Evolutionary conservation across 2,797 vertebrate genomes (phyloP).

Genomic region (Cryptoblepharus egeriae): DNA sequence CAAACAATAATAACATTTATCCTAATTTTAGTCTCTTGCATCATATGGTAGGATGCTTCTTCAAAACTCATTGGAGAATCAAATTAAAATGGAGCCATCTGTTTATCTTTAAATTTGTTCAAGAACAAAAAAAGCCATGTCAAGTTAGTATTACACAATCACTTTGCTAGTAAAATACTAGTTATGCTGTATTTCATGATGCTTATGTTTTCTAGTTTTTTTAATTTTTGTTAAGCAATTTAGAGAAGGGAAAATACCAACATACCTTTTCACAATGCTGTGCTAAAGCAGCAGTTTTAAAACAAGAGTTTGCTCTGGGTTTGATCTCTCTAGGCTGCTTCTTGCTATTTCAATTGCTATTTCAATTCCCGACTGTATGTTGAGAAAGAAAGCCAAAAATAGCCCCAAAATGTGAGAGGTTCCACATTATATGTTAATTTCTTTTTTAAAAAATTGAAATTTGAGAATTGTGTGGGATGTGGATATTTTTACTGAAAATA

Average conservation of each 20-base stretch:
- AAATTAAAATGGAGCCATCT: constrained; percentile 65
- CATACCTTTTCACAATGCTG: constrained; percentile 37
- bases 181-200: constrained; percentile 17
- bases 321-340: constrained; percentile 33
- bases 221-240: constrained; percentile 29
- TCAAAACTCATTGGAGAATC: constrained; percentile 59
- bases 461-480: neutral
- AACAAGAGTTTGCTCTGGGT: constrained; percentile 47
- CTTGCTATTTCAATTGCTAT: constrained; percentile 50
- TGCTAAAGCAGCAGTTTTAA: constrained; percentile 52
- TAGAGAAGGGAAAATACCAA: constrained; percentile 27
- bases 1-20: constrained; percentile 33
- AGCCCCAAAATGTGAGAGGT: too few relatives aligned
- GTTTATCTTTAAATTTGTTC: constrained; percentile 57
- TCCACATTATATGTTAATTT: too few relatives aligned
- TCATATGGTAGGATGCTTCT: constrained; percentile 39
- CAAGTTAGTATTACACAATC: constrained; percentile 43
- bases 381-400: neutral
- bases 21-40: constrained; percentile 28
- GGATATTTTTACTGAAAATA: neutral
- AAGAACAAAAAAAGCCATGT: constrained; percentile 40
- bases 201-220: constrained; percentile 38
- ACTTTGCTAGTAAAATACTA: constrained; percentile 46
- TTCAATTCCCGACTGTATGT: constrained; percentile 12
- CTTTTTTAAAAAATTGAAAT: too few relatives aligned